Evolutionary conservation across 2,113 vertebrate genomes (phyloP).

Genomic region (Microcebus lehilahytsara): DNA sequence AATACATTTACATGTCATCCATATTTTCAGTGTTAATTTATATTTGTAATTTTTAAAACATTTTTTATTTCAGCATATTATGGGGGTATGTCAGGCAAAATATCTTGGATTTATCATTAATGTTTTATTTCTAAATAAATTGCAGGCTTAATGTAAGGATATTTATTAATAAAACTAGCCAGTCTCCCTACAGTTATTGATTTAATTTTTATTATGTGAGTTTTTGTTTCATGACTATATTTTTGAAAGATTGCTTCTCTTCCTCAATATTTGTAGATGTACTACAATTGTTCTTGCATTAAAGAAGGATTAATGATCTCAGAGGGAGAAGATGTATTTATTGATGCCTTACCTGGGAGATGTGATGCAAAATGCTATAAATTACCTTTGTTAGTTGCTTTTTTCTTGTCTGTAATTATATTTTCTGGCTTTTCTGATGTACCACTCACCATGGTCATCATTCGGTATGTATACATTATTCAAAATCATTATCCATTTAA

Average conservation of each 20-base stretch:
- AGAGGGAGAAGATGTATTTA: conserved; percentile 24
- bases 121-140: background rate
- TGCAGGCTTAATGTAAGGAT: background rate
- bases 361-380: conserved; percentile 80
- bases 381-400: conserved; percentile 82
- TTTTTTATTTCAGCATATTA: too few species aligned
- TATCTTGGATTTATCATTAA: background rate
- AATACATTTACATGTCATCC: conserved; percentile 61
- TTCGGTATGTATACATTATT: conserved; percentile 77
- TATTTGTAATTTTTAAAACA: conserved; percentile 54
- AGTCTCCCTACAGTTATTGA: background rate
- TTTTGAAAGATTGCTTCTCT: conserved; percentile 36
- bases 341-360: conserved; percentile 78
- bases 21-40: conserved; percentile 76
- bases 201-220: conserved; percentile 11
- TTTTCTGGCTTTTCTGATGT: conserved; percentile 81
- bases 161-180: background rate
- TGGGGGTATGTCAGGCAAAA: background rate
- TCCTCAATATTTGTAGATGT: conserved; percentile 73
- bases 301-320: conserved; percentile 26
- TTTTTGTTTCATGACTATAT: background rate
- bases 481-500: conserved; percentile 2
- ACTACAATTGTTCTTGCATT: conserved; percentile 85
- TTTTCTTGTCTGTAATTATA: conserved; percentile 81
- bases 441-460: conserved; percentile 80